These are phyloP conservation scores for Neoscelio sp. DNA, from an alignment of 2,888 invertebrate species.

Conservation along the genomic window DNA sequence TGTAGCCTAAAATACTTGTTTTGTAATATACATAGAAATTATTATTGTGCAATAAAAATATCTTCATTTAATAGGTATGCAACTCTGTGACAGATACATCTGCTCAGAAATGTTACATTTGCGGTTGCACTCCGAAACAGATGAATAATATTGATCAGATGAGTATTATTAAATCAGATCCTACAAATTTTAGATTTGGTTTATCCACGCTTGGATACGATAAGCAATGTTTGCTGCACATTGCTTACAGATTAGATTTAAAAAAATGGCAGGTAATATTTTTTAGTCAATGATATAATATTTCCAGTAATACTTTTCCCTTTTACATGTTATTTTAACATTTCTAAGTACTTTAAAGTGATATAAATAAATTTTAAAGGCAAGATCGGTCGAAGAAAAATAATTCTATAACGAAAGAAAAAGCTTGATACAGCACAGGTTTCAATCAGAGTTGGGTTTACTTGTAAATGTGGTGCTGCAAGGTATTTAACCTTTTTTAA, in stretches of 20 bases:
- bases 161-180: neutral
- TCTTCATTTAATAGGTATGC: slow-evolving; percentile 23
- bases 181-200: neutral
- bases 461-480: slow-evolving; percentile 4
- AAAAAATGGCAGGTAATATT: neutral
- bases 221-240: neutral
- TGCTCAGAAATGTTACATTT: slow-evolving; percentile 50
- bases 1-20: no score
- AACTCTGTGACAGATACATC: slow-evolving; percentile 53
- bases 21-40: no score
- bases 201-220: neutral
- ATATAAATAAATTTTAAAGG: neutral
- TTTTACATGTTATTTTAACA: no score
- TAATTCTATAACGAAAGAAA: neutral
- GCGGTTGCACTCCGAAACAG: slow-evolving; percentile 39
- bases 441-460: slow-evolving; percentile 8
- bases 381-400: neutral
- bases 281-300: no score
- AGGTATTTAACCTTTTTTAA: neutral
- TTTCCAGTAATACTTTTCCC: neutral
- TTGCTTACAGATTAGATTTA: neutral
- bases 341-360: neutral
- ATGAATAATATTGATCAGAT: slow-evolving; percentile 31
- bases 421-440: neutral
- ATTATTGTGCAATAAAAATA: neutral